Percentiles rank a stretch among this genome's conserved stretches.
Evolutionary conservation across 2,888 invertebrate genomes (phyloP).

Genomic region (Trichopoda pennipes): DNA sequence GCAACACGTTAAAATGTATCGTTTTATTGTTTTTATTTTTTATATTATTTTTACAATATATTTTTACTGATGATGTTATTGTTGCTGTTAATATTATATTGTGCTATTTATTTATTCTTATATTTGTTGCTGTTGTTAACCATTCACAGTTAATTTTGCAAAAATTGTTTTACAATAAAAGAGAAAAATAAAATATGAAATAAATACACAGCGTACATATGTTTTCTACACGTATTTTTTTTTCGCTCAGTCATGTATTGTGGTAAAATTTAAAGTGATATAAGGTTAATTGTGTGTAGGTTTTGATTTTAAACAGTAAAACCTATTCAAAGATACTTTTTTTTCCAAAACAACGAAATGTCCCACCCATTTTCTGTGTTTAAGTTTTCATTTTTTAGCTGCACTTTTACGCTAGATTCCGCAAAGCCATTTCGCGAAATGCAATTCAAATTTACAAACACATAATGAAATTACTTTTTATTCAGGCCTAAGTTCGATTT

Average conservation of each 20-base stretch:
- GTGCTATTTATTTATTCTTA: conserved; percentile 32
- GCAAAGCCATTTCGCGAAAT: too few species aligned
- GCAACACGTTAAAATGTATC: conserved; percentile 25
- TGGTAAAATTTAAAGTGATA: conserved; percentile 18
- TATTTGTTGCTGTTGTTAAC: conserved; percentile 34
- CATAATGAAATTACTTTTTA: too few species aligned
- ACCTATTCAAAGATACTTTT: too few species aligned
- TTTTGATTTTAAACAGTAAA: too few species aligned
- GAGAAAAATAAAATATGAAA: conserved; percentile 5
- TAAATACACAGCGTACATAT: conserved; percentile 12
- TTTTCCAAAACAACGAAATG: too few species aligned
- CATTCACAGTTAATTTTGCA: conserved; percentile 59
- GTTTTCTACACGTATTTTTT: neutral
- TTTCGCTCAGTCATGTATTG: neutral
- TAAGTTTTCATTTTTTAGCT: too few species aligned
- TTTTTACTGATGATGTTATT: conserved; percentile 27
- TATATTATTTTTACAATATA: conserved; percentile 41
- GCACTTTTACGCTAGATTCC: too few species aligned
- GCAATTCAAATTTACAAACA: too few species aligned
- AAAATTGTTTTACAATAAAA: conserved; percentile 26
- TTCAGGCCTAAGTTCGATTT: too few species aligned
- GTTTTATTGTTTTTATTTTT: neutral
- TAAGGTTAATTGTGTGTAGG: conserved; percentile 2
- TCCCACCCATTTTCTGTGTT: too few species aligned
- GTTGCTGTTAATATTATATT: conserved; percentile 10